Evolutionary conservation across 2,888 invertebrate genomes (phyloP).

Genomic region (Brenthis daphne): DNA sequence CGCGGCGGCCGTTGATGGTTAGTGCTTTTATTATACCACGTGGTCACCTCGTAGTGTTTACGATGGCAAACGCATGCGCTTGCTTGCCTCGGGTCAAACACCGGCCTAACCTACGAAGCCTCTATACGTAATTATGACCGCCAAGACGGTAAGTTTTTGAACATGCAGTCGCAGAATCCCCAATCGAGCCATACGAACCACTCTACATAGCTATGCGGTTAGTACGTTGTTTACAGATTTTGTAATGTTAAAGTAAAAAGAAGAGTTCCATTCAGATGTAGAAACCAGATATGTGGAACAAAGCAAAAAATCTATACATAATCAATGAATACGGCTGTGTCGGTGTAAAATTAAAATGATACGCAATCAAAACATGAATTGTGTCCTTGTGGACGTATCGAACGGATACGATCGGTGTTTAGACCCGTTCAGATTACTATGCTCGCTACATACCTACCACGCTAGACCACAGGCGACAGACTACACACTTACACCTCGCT

Average conservation of each 20-base stretch:
- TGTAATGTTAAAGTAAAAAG: conserved; percentile 1
- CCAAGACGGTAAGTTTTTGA: conserved; percentile 61
- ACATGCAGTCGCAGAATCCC: conserved; percentile 48
- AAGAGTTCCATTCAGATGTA: conserved; percentile 23
- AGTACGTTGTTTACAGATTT: conserved; percentile 2
- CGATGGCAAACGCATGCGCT: conserved; percentile 75
- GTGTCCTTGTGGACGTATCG: conserved; percentile 43
- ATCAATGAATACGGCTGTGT: conserved; percentile 39
- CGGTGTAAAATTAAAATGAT: conserved; percentile 44
- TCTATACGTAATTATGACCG: conserved; percentile 59
- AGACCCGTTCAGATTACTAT: conserved; percentile 35
- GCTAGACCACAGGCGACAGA: conserved; percentile 10
- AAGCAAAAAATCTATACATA: conserved; percentile 34
- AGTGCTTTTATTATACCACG: conserved; percentile 58
- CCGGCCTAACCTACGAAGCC: conserved; percentile 73
- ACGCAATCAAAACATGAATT: conserved; percentile 48
- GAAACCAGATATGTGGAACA: conserved; percentile 15
- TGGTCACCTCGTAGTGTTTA: conserved; percentile 71
- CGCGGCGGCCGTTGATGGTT: conserved; percentile 76
- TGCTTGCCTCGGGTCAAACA: conserved; percentile 77
- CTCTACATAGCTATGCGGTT: not conserved
- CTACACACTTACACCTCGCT: not conserved
- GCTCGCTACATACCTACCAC: conserved; percentile 5
- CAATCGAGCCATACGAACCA: conserved; percentile 35
- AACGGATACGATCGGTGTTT: conserved; percentile 33